phyloP scores from a whole-genome alignment of 2,797 vertebrate species.

The Euphonia xanthogaster region DNA sequence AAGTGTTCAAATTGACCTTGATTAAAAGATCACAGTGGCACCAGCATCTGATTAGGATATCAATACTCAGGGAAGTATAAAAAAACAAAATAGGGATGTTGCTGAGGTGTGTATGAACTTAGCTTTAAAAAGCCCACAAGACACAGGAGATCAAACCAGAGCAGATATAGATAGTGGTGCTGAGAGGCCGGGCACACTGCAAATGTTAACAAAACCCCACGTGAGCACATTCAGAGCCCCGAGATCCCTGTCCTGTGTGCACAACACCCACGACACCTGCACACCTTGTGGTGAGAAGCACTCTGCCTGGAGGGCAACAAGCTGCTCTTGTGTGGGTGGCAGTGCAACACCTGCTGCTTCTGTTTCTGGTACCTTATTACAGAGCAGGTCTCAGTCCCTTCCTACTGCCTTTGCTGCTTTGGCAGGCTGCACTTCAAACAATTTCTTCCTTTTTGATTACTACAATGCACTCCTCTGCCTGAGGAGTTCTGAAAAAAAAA shows the following conservation, averaged over 20 bases:
- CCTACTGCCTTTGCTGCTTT: neutral
- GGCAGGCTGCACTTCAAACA: neutral
- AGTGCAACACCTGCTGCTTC: neutral
- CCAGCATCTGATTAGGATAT: neutral
- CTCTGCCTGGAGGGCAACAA: neutral
- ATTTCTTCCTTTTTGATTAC: neutral
- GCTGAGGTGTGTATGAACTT: neutral
- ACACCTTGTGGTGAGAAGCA: neutral
- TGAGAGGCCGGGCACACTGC: neutral
- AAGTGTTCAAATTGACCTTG: neutral
- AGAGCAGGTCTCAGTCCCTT: neutral
- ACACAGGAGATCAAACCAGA: neutral
- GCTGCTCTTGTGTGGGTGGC: neutral
- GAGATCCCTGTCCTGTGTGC: neutral
- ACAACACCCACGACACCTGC: accelerated
- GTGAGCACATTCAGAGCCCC: neutral
- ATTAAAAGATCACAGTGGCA: neutral
- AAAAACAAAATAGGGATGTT: neutral
- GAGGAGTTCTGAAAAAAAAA: neutral
- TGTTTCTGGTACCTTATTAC: neutral
- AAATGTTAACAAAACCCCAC: neutral
- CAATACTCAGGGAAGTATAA: neutral
- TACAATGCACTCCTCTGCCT: neutral
- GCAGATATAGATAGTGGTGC: neutral
- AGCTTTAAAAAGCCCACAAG: neutral